Base-by-base conservation (phyloP, 2,888 invertebrate genomes). In the Autographa gamma region DNA sequence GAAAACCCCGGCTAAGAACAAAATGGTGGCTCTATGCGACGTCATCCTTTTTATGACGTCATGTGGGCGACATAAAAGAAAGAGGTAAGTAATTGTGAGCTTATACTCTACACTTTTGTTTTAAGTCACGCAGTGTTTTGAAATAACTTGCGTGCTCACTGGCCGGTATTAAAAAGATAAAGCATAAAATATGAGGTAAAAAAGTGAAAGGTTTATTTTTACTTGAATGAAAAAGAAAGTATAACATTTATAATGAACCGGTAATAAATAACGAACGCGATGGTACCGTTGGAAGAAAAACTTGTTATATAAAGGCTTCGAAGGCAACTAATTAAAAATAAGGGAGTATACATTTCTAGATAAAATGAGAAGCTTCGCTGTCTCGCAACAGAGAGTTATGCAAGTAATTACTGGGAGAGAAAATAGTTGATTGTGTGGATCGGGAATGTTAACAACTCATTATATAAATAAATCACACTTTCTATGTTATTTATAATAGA, bases 301-400 rank as follows among this genome's bases (percentile, higher is more conserved):
- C 41, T 19, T 8, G 19, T 31, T 2, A 66, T 64, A 68, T 11
- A 25, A 48, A 64, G 61, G 67, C 54, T 19, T 71, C 61, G 38
- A 60, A 19, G 32, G 38, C 66, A 14, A 66, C 71, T 79, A 84
- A 84, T 82, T 79, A 80, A 72, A 81, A 84, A 72, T 58, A 60
- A 63, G 77, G 38, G 41, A 60, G 73, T 54, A 64, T 38, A 75
- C n/a, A 63, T 69, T 78, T 60, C 60, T 68, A 31, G 56, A 60
- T 62, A 38, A 74, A 79, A 80, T 76, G 66, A 71, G 54, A 14
- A 56, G 54, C 19, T n/a, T 41, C 16, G 16, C 16, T 32, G 41
- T 63, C 19, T 18, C 32, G 65, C 60, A 76, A 73, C 76, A 69
- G 43, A 72, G 76, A 81, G 75, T 69, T 78, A 82, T 79, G 70